Evolutionary conservation across 2,113 vertebrate genomes (phyloP).

Genomic region (Martes martes): DNA sequence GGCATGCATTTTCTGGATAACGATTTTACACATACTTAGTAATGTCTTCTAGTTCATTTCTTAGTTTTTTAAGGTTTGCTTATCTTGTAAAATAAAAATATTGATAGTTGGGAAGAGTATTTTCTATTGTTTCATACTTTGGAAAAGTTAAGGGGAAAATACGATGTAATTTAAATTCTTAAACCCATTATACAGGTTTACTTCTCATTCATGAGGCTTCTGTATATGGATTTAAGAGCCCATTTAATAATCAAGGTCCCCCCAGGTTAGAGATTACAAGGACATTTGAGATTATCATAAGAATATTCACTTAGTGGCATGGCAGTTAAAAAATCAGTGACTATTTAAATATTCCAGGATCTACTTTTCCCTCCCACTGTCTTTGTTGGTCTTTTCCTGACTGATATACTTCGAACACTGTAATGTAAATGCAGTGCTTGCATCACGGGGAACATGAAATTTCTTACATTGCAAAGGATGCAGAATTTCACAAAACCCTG

Average conservation of each 20-base stretch:
- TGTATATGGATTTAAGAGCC: conserved; percentile 18
- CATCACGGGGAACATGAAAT: background rate
- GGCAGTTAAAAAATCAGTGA: background rate
- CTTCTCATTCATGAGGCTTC: conserved; percentile 23
- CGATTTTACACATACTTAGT: conserved; percentile 30
- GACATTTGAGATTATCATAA: background rate
- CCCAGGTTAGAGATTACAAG: background rate
- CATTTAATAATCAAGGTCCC: background rate
- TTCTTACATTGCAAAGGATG: background rate
- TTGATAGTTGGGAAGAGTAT: background rate
- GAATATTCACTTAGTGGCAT: background rate
- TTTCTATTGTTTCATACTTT: conserved; percentile 43
- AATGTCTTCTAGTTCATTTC: conserved; percentile 40
- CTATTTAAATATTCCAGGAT: conserved; percentile 10
- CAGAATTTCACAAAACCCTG: conserved; percentile 31
- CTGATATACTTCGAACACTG: conserved; percentile 2
- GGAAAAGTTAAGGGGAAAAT: background rate
- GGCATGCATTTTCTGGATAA: background rate
- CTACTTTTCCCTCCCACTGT: background rate
- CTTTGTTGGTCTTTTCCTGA: conserved; percentile 23
- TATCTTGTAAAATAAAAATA: conserved; percentile 51
- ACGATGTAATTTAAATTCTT: conserved; percentile 19
- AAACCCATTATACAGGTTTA: background rate
- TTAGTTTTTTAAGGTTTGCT: conserved; percentile 46
- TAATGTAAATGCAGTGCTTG: background rate